phyloP scores from a whole-genome alignment of 2,113 vertebrate genomes.

The Alectura lathami region DNA sequence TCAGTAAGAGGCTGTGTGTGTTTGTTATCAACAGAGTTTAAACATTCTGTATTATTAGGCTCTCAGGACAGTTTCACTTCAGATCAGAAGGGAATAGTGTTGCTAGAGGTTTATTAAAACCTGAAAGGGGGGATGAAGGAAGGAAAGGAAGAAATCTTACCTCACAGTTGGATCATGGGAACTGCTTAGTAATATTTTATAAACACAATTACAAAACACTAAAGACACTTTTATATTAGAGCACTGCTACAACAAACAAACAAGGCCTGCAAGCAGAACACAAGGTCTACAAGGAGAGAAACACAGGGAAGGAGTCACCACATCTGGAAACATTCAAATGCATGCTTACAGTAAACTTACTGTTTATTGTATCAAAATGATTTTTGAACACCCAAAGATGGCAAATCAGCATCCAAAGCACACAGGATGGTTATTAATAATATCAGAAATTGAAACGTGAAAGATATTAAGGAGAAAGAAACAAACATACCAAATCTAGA shows the following conservation, averaged over 20 bases:
- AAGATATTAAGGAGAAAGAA: conserved; percentile 78
- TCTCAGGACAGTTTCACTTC: not conserved
- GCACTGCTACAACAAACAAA: conserved; percentile 41
- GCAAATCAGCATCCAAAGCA: conserved; percentile 57
- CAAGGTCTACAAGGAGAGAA: conserved; percentile 54
- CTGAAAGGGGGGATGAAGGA: not conserved
- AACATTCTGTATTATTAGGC: not conserved
- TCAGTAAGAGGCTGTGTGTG: not conserved
- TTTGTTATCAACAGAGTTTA: not conserved
- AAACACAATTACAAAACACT: not conserved
- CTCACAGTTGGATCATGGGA: not conserved
- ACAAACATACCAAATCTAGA: conserved; percentile 99
- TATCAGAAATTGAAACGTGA: conserved; percentile 53
- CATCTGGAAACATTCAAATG: conserved; percentile 70
- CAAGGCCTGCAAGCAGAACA: conserved; percentile 60
- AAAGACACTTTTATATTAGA: not conserved
- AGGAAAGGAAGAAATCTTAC: not conserved
- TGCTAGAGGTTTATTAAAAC: not conserved
- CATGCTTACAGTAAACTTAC: conserved; percentile 64
- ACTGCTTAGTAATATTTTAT: conserved; percentile 9
- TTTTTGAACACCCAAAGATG: conserved; percentile 35
- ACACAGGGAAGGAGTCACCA: conserved; percentile 12
- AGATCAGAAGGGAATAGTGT: not conserved
- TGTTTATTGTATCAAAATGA: not conserved
- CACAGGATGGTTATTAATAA: conserved; percentile 30